Evolutionary conservation across 2,888 invertebrate genomes (phyloP).

Genomic region (Caenorhabditis sp.): DNA sequence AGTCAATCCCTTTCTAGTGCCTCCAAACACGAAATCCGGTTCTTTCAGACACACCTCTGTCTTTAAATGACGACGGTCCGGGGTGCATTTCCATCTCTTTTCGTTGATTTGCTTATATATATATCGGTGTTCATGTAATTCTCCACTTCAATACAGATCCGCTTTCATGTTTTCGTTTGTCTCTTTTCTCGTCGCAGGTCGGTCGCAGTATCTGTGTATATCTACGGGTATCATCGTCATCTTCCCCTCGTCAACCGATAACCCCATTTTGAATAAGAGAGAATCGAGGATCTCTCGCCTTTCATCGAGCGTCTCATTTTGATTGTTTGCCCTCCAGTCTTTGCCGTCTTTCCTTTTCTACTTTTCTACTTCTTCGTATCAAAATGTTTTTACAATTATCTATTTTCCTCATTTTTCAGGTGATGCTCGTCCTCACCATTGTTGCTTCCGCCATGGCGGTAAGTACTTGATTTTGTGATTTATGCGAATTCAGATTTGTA

Average conservation of each 20-base stretch:
- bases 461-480: conserved; percentile 6
- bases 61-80: conserved; percentile 48
- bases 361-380: conserved; percentile 14
- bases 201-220: conserved; percentile 43
- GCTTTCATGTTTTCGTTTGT: conserved; percentile 55
- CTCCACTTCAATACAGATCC: conserved; percentile 40
- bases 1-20: conserved; percentile 29
- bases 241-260: conserved; percentile 41
- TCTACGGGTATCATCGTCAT: conserved; percentile 51
- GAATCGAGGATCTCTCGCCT: conserved; percentile 23
- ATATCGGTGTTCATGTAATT: conserved; percentile 15
- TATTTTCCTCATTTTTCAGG: conserved; percentile 31
- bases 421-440: conserved; percentile 57
- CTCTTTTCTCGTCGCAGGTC: conserved; percentile 18
- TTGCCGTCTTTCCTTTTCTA: conserved; percentile 17
- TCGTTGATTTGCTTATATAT: conserved; percentile 1
- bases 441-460: conserved; percentile 40
- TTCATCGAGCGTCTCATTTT: conserved; percentile 35
- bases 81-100: conserved; percentile 44
- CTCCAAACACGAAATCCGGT: conserved; percentile 41
- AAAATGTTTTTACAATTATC: not conserved
- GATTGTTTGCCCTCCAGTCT: conserved; percentile 42
- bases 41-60: conserved; percentile 61
- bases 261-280: conserved; percentile 40
- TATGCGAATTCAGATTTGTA: not conserved